Evolutionary conservation across 2,888 invertebrate genomes (phyloP), one percentile per base, ranked within the genome.

Genomic region (Clostera curtula): DNA sequence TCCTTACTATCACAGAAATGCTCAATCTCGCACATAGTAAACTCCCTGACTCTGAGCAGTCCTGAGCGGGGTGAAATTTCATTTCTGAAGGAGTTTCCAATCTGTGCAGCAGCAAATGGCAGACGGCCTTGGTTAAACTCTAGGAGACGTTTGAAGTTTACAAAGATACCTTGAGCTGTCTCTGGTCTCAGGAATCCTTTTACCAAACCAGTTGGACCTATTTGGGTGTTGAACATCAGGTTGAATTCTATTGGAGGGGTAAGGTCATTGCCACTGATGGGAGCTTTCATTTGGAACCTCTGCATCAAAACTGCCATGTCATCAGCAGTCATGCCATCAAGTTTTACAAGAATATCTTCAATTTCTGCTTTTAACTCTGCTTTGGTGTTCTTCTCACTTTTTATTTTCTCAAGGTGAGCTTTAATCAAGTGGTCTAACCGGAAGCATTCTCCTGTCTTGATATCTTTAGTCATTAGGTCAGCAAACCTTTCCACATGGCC

Each of bases 21-120:
- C 74, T 99, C 99, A 53, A 99, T 99, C 85, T 99, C 99, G 35
- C 97, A 98, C 98, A 99, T 98, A 0, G 98, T 98, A 64, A 99
- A 99, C 71, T 99, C 99, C 56, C 98, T 90, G 1, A 98, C 97
- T 55, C 98, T 87, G 21, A 98, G 91, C 5, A 98, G 85, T 1
- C 98, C 98, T 40, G 97, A 96, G 35, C 99, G 87, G 1, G 99
- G 99, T 0, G 99, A 99, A 54, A 99, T 99, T 86, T 99, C 99
- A 84, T 99, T 99, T 48, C 99, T 89, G 69, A 99, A 99, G 1
- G 99, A 93, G 66, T 95, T 95, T 41, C 99, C 99, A 56, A 99
- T 98, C 85, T 99, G 99, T 6, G 98, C 98, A 28, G 97, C 98
- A 40, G 98, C 98, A 84, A 99, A 99, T 12, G 99, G 99, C 16